These are phyloP conservation scores for Agrochola macilenta DNA, from an alignment of 2,888 invertebrate genomes.

Conservation along the genomic window DNA sequence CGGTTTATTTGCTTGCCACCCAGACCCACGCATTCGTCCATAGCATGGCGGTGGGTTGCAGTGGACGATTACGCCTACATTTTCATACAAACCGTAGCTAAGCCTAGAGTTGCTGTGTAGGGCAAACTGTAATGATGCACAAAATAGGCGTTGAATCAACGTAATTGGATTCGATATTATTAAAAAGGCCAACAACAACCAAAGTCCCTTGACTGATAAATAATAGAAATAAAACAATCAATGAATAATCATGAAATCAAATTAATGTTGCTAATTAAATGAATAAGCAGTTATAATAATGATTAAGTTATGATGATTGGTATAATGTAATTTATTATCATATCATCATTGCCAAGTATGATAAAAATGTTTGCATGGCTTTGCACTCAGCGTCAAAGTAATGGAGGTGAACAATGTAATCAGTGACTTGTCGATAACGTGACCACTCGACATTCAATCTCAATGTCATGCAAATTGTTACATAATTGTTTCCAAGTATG, in stretches of 20 bases:
- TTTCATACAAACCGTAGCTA: neutral
- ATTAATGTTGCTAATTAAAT: neutral
- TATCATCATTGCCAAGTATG: constrained; percentile 4
- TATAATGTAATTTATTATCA: constrained; percentile 1
- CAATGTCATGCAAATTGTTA: constrained; percentile 53
- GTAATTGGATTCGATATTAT: neutral
- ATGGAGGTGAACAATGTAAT: constrained; percentile 38
- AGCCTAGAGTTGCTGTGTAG: too few species aligned
- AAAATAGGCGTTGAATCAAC: neutral
- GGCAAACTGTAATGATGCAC: neutral
- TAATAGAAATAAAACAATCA: neutral
- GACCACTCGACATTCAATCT: constrained; percentile 50
- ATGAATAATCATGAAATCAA: constrained; percentile 5
- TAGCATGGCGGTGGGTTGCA: neutral
- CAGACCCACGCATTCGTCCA: neutral
- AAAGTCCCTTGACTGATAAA: neutral
- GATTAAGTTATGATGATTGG: neutral
- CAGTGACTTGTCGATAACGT: constrained; percentile 46
- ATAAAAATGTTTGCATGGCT: constrained; percentile 21
- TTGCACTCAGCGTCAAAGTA: constrained; percentile 9
- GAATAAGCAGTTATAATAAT: neutral
- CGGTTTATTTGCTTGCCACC: neutral
- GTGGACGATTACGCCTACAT: neutral
- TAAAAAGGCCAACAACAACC: neutral
- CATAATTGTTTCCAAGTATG: constrained; percentile 26